Evolutionary conservation across 2,888 invertebrate genomes (phyloP), one percentile per base, ranked within the genome.

Genomic region (Eupithecia vulgata): DNA sequence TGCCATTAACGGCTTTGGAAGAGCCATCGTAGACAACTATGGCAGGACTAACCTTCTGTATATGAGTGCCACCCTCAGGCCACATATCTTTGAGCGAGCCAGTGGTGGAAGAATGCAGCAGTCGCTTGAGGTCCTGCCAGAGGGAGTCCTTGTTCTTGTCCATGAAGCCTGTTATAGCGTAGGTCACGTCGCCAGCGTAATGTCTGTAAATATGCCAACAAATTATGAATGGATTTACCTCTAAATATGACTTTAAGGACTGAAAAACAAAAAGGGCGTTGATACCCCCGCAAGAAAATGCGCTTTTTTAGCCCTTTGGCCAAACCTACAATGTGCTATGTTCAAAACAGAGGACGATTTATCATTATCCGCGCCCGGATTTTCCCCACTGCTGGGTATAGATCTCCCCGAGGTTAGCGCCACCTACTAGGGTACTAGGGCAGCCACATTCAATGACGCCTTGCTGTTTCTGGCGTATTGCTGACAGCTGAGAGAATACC

Each of bases 81-180:
- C 99, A 99, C 98, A 99, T 99, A 75, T 95, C 94, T 62, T 96
- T 96, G 61, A 99, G 95, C 80, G 98, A 96, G 30, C 93, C 87
- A 91, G 98, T 97, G 72, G 94, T 95, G 67, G 99, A 99, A 85
- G 97, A 96, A 91, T 96, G 98, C 80, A 99, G 95, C 72, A 99
- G 94, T 40, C 99, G 95, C 94, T 99, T 99, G 85, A 99, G 98
- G 92, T 99, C 99, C 95, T 99, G 99, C 95, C 98, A 99, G 67
- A 99, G 95, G 0, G 98, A 97, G 90, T 99, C 99, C 90, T 97
- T 98, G 94, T 99, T 99, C 94, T 99, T 99, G 90, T 99, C 99
- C 91, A 99, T 96, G 94, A 99, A 99, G 1, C 99, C 98, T 17
- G 95, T 95, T 25, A 99, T 96, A 71, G 96, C 96, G 94, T 99